phyloP scores from a whole-genome alignment of 2,797 vertebrate genomes.

The Leuciscus waleckii region DNA sequence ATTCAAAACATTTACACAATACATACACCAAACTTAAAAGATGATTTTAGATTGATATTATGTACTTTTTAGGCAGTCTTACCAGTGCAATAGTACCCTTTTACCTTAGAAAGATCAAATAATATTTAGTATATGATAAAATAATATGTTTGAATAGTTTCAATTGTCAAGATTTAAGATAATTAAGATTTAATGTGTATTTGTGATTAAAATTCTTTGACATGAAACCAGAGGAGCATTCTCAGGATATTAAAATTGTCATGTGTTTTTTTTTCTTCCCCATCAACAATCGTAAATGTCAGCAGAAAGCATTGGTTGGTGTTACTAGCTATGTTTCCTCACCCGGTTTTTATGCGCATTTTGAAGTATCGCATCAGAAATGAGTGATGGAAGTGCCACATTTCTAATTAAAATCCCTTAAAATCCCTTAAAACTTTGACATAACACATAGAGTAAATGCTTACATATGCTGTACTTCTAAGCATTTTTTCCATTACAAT shows the following conservation, averaged over 20 bases:
- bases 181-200: not conserved
- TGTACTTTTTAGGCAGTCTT: not conserved
- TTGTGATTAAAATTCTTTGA: not conserved
- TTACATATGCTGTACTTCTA: not conserved
- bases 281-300: too few species aligned
- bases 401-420: too few species aligned
- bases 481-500: not conserved
- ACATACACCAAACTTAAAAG: not conserved
- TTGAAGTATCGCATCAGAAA: too few species aligned
- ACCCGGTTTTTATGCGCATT: too few species aligned
- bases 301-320: not conserved
- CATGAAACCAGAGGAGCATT: too few species aligned
- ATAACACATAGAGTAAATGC: not conserved
- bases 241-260: too few species aligned
- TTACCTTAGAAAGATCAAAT: not conserved
- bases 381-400: too few species aligned
- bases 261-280: too few species aligned
- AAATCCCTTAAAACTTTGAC: not conserved
- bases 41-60: not conserved
- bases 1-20: slow-evolving; percentile 6
- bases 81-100: not conserved
- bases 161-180: not conserved
- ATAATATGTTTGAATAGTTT: not conserved
- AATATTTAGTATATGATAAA: too few species aligned
- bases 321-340: not conserved